Percentiles rank a stretch among this genome's conserved stretches.
Evolutionary conservation across 1,140 invertebrate genomes (phyloP).

Genomic region (Oryzaephilus surinamensis): DNA sequence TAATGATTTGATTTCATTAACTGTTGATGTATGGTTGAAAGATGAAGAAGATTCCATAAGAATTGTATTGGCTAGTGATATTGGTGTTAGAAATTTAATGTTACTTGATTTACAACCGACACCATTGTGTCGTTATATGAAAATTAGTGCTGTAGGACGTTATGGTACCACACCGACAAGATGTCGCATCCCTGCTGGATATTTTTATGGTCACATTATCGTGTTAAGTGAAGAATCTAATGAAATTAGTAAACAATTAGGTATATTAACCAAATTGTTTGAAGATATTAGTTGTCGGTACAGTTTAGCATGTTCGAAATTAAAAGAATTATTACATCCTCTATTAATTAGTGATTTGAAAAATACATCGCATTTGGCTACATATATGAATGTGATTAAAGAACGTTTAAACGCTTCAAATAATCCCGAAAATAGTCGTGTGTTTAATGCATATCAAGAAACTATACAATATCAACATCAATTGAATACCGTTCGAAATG

Average conservation of each 20-base stretch:
- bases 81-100: conserved; percentile 69
- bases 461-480: conserved; percentile 72
- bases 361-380: conserved; percentile 68
- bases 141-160: conserved; percentile 79
- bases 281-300: conserved; percentile 77
- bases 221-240: conserved; percentile 37
- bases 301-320: conserved; percentile 70
- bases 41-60: conserved; percentile 79
- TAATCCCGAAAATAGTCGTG: conserved; percentile 51
- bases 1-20: conserved; percentile 73
- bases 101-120: conserved; percentile 82
- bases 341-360: conserved; percentile 64
- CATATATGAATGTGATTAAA: conserved; percentile 59
- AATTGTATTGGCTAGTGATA: conserved; percentile 77
- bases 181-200: conserved; percentile 82
- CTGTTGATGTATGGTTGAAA: conserved; percentile 80
- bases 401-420: conserved; percentile 48
- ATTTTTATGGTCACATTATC: conserved; percentile 82
- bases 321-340: conserved; percentile 64
- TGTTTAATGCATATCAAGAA: conserved; percentile 71
- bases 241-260: conserved; percentile 32
- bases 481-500: conserved; percentile 61
- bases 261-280: conserved; percentile 39
- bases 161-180: conserved; percentile 83
- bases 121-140: conserved; percentile 77